phyloP scores from a whole-genome alignment of 2,797 vertebrate species.

The Monodelphis domestica region DNA sequence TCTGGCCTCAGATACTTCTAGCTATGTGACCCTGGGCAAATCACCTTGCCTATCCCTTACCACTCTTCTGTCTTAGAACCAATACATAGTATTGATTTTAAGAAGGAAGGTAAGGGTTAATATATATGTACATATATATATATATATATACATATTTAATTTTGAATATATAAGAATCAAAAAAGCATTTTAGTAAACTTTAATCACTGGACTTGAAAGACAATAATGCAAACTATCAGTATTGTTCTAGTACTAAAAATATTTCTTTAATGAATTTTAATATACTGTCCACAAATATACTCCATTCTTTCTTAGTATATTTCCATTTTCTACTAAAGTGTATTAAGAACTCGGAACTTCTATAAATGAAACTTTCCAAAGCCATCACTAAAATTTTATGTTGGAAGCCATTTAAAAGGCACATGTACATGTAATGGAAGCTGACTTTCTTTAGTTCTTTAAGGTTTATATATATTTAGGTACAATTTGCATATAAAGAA shows the following conservation, averaged over 20 bases:
- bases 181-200: background rate
- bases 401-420: slow-evolving; percentile 39
- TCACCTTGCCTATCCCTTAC: no score
- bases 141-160: no score
- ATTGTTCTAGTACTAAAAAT: slow-evolving; percentile 14
- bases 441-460: background rate
- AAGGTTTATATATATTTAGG: background rate
- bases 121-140: no score
- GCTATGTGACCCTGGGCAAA: no score
- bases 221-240: background rate
- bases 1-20: no score
- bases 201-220: slow-evolving; percentile 10
- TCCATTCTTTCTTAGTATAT: slow-evolving; percentile 3
- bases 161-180: slow-evolving; percentile 16
- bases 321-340: background rate
- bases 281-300: background rate
- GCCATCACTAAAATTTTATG: slow-evolving; percentile 30
- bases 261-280: slow-evolving; percentile 36
- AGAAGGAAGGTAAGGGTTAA: no score
- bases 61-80: no score
- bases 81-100: no score
- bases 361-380: slow-evolving; percentile 30
- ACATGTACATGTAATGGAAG: background rate
- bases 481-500: slow-evolving; percentile 9
- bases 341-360: slow-evolving; percentile 39